Conservation (phyloP, 1,140 invertebrate species). For the Drosophila pallidifrons region DNA sequence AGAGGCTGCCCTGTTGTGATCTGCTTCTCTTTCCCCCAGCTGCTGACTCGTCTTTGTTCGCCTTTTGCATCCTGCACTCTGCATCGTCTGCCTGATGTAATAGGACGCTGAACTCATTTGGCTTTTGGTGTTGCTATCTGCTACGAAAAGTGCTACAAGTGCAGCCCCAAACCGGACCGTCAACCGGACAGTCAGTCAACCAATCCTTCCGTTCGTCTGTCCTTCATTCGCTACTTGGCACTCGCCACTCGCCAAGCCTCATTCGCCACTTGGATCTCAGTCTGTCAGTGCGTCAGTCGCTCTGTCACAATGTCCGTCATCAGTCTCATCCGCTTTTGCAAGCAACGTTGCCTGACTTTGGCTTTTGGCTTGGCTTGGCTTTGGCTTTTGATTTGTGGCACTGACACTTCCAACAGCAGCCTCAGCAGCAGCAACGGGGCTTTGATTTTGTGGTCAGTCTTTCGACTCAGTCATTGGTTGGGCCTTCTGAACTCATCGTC, state of each 20-base stretch:
- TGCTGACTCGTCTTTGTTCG: conserved; percentile 22
- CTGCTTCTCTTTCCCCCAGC: background rate
- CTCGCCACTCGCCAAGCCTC: conserved; percentile 3
- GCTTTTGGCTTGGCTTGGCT: background rate
- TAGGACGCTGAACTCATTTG: conserved; percentile 74
- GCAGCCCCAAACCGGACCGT: conserved; percentile 22
- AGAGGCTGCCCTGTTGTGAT: background rate
- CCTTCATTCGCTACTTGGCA: conserved; percentile 6
- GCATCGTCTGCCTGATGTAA: conserved; percentile 22
- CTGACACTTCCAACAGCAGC: conserved; percentile 36
- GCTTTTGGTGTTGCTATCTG: conserved; percentile 63
- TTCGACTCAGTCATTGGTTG: conserved; percentile 4
- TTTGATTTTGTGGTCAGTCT: conserved; percentile 70
- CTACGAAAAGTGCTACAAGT: conserved; percentile 72
- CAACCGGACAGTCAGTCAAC: conserved; percentile 18
- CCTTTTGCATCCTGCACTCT: conserved; percentile 10
- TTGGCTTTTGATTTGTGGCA: conserved; percentile 60
- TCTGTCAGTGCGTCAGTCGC: conserved; percentile 35
- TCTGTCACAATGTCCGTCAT: conserved; percentile 18
- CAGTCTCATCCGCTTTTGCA: conserved; percentile 45
- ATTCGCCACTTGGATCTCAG: conserved; percentile 1
- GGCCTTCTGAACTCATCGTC: background rate
- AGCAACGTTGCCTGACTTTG: conserved; percentile 8
- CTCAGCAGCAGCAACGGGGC: conserved; percentile 32
- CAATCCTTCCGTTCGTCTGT: conserved; percentile 21